Base-by-base conservation (phyloP, 92 coral and sea anemone genomes). In the Epizoanthus rinbou region DNA sequence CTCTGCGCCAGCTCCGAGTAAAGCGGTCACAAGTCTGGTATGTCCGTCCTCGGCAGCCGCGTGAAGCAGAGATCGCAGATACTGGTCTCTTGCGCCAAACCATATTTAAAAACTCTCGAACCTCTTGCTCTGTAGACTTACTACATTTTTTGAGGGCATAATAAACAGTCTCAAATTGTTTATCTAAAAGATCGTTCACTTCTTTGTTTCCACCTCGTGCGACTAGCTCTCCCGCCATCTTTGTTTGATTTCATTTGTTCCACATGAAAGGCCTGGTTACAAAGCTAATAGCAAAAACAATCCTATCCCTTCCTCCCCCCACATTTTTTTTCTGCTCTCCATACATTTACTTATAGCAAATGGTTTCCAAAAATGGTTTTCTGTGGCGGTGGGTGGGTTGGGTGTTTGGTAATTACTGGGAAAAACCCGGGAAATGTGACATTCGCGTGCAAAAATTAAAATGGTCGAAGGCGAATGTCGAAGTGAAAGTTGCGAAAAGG, bases 51-150 rank as follows among this genome's bases (percentile, higher is more conserved):
- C 67, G 23, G 67, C 67, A 23, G 67, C 35, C 14, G 67, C 67
- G 67, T 62, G 67, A 23, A 62, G 67, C 67, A 62, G 14, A 62
- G 67, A 62, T 62, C 67, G 67, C 67, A 62, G 67, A 21, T 62
- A 62, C 28, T 62, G 67, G 28, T 62, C 33, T 62, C 67, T 62
- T 21, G 28, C 23, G 28, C 28, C 28, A 35, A 62, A 25, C 67
- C 67, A 62, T 59, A 19, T 5, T 19, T 59, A 59, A 59, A 59
- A 59, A 59, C 24, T 59, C 23, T 24, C 18, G 65, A n/a, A 59
- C 65, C 65, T 59, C 65, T 59, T 59, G 65, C 65, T 59, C 65
- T 6, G 65, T n/a, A 23, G 21, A 19, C 9, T 59, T 59, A 59
- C 23, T 59, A 59, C 65, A 59, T 59, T 23, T 59, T 59, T 59